Percentiles rank a stretch among this genome's conserved stretches.
phyloP scores from a whole-genome alignment of 1,140 invertebrate genomes.

The Anastrepha ludens region DNA sequence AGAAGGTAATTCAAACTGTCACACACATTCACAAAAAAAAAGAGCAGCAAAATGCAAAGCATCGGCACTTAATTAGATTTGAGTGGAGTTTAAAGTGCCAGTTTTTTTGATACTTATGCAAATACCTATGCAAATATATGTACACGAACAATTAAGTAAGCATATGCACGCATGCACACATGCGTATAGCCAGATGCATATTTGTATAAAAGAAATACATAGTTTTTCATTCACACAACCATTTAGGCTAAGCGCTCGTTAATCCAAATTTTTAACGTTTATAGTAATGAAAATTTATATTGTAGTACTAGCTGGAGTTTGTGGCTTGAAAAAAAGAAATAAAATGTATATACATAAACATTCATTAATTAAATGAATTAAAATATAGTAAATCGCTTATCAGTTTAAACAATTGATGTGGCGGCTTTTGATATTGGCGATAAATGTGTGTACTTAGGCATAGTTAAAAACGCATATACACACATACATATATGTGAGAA shows the following conservation, averaged over 20 bases:
- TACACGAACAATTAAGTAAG: slow-evolving; percentile 1
- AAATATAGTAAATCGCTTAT: too few relatives aligned
- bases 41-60: not conserved
- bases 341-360: too few relatives aligned
- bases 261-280: slow-evolving; percentile 12
- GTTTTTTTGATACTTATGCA: not conserved
- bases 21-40: not conserved
- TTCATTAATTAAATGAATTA: not conserved
- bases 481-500: too few relatives aligned
- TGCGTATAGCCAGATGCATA: not conserved
- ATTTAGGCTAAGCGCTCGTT: slow-evolving; percentile 13
- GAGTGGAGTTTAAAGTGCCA: slow-evolving; percentile 15
- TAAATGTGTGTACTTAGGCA: too few relatives aligned
- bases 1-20: not conserved
- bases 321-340: not conserved
- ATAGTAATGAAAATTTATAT: slow-evolving; percentile 44
- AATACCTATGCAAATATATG: not conserved
- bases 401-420: too few relatives aligned
- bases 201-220: not conserved
- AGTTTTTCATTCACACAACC: not conserved
- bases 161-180: not conserved
- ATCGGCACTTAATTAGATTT: slow-evolving; percentile 50
- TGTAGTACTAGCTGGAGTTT: not conserved
- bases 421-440: too few relatives aligned
- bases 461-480: too few relatives aligned